A percentile compares a stretch with the other conserved stretches of the same genome.
Evolutionary conservation across 2,113 vertebrate genomes (phyloP).

Genomic region (Mastomys coucha): DNA sequence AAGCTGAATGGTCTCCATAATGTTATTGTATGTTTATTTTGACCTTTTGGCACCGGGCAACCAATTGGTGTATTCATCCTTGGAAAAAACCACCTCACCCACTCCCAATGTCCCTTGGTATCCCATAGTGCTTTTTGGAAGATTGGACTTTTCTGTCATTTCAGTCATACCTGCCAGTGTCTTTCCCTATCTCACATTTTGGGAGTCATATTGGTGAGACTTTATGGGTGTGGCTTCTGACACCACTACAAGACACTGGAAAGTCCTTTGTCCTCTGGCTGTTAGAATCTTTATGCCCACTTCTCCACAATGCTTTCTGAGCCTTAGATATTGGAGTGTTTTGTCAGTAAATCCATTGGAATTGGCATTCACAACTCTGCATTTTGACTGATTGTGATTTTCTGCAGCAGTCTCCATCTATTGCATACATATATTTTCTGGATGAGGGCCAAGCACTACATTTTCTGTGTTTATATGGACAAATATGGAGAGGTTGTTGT

Average conservation of each 20-base stretch:
- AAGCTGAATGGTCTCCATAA: too few relatives aligned
- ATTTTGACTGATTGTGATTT: not conserved
- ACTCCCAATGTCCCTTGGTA: not conserved
- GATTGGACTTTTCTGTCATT: not conserved
- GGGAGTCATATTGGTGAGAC: not conserved
- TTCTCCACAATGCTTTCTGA: not conserved
- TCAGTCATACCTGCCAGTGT: not conserved
- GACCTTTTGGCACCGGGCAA: not conserved
- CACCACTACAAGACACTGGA: not conserved
- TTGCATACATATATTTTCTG: not conserved
- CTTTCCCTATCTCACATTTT: not conserved
- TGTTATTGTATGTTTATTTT: not conserved
- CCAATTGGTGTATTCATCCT: not conserved
- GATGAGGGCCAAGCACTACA: not conserved
- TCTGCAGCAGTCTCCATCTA: not conserved
- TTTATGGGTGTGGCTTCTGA: not conserved
- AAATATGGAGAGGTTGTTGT: not conserved
- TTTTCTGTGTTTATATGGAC: not conserved
- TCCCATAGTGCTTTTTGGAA: not conserved
- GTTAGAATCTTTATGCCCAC: not conserved
- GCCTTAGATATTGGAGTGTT: not conserved
- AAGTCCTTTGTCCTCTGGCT: not conserved
- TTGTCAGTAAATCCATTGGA: not conserved
- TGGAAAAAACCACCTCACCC: fast-evolving
- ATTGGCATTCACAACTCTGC: not conserved